phyloP scores from a whole-genome alignment of 2,888 invertebrate genomes.

The Leucozona laternaria region DNA sequence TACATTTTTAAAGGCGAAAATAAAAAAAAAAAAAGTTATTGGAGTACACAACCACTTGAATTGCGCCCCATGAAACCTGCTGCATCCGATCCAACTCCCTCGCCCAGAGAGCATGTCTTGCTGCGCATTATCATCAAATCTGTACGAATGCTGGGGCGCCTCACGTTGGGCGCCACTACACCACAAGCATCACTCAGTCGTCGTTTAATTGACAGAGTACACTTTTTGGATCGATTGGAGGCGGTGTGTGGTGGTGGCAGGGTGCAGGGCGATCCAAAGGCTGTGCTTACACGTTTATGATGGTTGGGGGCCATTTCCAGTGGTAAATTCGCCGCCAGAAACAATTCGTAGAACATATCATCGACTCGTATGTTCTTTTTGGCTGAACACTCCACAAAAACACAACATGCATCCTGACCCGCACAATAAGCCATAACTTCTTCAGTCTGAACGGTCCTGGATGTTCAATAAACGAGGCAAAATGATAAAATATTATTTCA shows the following conservation, averaged over 20 bases:
- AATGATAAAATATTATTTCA: background rate
- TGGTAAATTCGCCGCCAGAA: slow-evolving; percentile 92
- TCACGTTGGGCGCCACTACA: slow-evolving; percentile 94
- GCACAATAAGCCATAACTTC: slow-evolving; percentile 92
- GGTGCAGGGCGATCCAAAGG: slow-evolving; percentile 91
- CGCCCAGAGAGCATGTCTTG: slow-evolving; percentile 90
- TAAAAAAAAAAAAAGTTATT: slow-evolving; percentile 81
- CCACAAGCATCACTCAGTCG: slow-evolving; percentile 94
- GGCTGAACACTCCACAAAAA: slow-evolving; percentile 93
- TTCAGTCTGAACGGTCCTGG: slow-evolving; percentile 91
- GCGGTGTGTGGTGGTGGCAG: slow-evolving; percentile 89
- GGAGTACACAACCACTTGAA: slow-evolving; percentile 84
- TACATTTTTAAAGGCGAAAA: background rate
- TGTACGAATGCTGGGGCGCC: slow-evolving; percentile 93
- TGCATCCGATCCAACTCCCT: slow-evolving; percentile 86
- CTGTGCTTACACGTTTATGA: slow-evolving; percentile 91
- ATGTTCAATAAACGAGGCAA: slow-evolving; percentile 48
- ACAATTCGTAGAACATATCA: slow-evolving; percentile 93
- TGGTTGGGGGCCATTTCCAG: slow-evolving; percentile 95
- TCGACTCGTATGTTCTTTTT: slow-evolving; percentile 92
- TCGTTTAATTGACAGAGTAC: slow-evolving; percentile 92
- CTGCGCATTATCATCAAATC: slow-evolving; percentile 95
- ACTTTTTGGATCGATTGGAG: slow-evolving; percentile 88
- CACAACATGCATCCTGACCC: slow-evolving; percentile 90
- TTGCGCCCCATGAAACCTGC: slow-evolving; percentile 85